Evolutionary conservation across 2,888 invertebrate genomes (phyloP), one percentile per base, ranked within the genome.

Genomic region (Drosophila robusta): DNA sequence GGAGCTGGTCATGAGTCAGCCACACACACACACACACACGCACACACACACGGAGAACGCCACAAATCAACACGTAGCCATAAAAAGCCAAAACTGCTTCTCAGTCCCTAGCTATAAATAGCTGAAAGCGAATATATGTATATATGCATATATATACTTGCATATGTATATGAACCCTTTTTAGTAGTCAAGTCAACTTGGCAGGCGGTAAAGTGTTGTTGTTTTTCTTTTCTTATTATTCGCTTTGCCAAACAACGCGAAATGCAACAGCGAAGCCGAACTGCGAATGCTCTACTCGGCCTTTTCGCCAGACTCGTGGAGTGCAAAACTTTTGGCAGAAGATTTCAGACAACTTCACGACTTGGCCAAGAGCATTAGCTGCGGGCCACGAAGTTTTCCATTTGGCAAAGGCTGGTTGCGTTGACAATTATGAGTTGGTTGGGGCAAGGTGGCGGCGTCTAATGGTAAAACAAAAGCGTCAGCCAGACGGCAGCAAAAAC

Each of bases 41-140:
- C 50, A 64, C 39, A 45, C 42, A 62, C 22, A 42, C 22, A 38
- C 36, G 55, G 4, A 26, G 22, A 51, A 60, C 56, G 55, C 54
- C 58, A 72, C 78, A 73, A 84, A 80, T 83, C 81, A 83, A 83
- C 75, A 84, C 81, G 81, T 84, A 64, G 72, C 56, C 51, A 62
- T 57, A 65, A 60, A 63, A 51, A 70, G 55, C 41, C 16, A 54
- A 62, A 66, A 46, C 44, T 69, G 46, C 51, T 74, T 41, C 52
- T 29, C 58, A 57, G 45, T 38, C 39, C 45, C 44, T n/a, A 36
- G 55, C 66, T 22, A 72, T 52, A 61, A 66, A 72, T 61, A 69
- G 62, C 58, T 55, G 55, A 52, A 39, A 42, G 47, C 32, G 36
- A 45, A 32, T 29, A 50, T 45, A 44, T 34, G 9, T 9, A 18